Base-by-base conservation (phyloP, 2,888 invertebrate species). In the Nyleta sp. region DNA sequence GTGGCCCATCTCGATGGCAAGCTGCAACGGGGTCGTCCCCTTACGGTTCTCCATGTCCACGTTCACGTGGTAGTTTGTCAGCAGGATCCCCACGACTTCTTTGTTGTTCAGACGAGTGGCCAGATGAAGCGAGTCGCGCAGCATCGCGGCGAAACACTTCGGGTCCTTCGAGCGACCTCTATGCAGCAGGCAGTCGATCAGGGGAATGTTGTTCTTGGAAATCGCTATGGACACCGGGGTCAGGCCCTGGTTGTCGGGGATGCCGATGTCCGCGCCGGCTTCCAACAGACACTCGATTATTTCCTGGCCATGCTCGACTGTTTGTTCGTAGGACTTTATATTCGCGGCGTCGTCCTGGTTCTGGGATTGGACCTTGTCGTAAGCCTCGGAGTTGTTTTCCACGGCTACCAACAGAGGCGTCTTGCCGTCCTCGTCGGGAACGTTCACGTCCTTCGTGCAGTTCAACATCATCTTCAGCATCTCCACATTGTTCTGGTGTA, bases 371-470 rank as follows among this genome's bases (percentile, higher is more conserved):
- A 75, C 42, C 8, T 17, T 31, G 10, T 62, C 62, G 20, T 68
- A 68, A 0, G 24, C 55, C 35, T 75, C 68, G 8, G 48, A 68
- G 40, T 68, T 68, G 1, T 13, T 15, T 10, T 75, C 75, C 2
- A 75, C 68, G 3, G 75, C 75, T 17, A 68, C 11, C 5, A 68
- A 42, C 2, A 75, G 20, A n/a, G 68, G 68, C 1, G 75, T 68
- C 7, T 75, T 75, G 2, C 68, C 68, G n/a, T 22, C 10, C 0
- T 10, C 31, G 35, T 67, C 67, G 0, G 18, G 1, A 0, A 53
- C 60, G 31, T 74, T 74, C 1, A 74, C 20, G 28, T 74, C 33
- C 6, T 52, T 67, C 10, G 67, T 28, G 15, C 24, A 74, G 6
- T 53, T 6, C 11, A 74, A 15, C 1, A 74, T 20, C 7, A 15